phyloP scores from a whole-genome alignment of 1,140 invertebrate genomes.

The Euglossa dilemma region DNA sequence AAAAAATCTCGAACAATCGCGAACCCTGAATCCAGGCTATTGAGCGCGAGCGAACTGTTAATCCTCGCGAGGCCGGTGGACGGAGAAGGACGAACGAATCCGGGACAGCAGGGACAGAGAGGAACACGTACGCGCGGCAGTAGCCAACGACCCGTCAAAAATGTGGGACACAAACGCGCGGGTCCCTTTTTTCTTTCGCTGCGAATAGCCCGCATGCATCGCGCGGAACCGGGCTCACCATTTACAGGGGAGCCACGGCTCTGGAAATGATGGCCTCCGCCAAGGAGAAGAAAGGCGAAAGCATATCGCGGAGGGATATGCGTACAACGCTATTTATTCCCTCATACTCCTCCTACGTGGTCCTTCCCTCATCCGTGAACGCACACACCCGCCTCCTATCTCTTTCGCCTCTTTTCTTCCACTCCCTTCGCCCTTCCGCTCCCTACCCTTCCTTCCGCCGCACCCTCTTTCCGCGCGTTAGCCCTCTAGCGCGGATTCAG shows the following conservation, averaged over 20 bases:
- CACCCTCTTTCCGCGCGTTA: background rate
- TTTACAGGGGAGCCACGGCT: slow-evolving; percentile 64
- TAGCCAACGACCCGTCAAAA: slow-evolving; percentile 69
- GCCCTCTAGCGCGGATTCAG: background rate
- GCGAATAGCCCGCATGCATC: slow-evolving; percentile 72
- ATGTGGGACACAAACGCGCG: slow-evolving; percentile 64
- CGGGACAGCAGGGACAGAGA: background rate
- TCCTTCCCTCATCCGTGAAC: slow-evolving; percentile 38
- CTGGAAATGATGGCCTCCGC: slow-evolving; percentile 67
- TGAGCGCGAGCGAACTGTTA: slow-evolving; percentile 26
- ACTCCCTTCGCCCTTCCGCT: slow-evolving; percentile 1
- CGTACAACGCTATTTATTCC: slow-evolving; percentile 64
- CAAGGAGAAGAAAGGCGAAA: slow-evolving; percentile 63
- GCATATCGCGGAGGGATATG: slow-evolving; percentile 58
- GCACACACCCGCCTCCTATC: background rate
- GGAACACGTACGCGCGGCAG: slow-evolving; percentile 16
- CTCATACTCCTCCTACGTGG: slow-evolving; percentile 18
- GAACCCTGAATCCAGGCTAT: slow-evolving; percentile 15
- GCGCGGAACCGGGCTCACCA: slow-evolving; percentile 48
- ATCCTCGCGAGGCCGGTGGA: background rate
- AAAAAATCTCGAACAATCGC: background rate
- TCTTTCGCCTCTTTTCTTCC: background rate
- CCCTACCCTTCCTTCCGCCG: background rate
- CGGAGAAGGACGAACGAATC: slow-evolving; percentile 31
- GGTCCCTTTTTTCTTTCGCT: slow-evolving; percentile 54